A percentile compares a stretch with the other conserved stretches of the same genome.
phyloP scores from a whole-genome alignment of 1,140 invertebrate species.

The Tetraneura akinire region DNA sequence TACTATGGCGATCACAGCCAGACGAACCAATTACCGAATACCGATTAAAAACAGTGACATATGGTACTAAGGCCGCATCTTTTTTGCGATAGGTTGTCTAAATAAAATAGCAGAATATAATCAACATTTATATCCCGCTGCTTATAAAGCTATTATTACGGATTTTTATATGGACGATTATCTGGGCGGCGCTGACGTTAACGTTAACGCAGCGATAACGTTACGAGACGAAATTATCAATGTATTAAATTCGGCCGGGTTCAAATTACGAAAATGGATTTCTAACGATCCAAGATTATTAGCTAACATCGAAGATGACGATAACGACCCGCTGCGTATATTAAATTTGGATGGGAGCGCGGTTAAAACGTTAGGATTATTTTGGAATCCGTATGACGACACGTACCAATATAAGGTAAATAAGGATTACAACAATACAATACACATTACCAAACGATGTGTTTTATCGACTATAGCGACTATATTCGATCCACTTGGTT shows the following conservation, averaged over 20 bases:
- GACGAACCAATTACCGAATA: slow-evolving; percentile 56
- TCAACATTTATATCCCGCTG: slow-evolving; percentile 53
- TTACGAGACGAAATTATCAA: slow-evolving; percentile 54
- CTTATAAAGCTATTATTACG: slow-evolving; percentile 47
- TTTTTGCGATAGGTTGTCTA: slow-evolving; percentile 57
- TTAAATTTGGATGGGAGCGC: neutral
- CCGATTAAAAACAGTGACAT: slow-evolving; percentile 56
- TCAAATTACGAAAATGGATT: slow-evolving; percentile 19
- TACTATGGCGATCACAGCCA: slow-evolving; percentile 55
- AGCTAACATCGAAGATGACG: neutral
- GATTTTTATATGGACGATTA: slow-evolving; percentile 56
- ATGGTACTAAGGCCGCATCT: slow-evolving; percentile 56
- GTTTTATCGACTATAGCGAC: too few relatives aligned
- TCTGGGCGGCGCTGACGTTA: slow-evolving; percentile 51
- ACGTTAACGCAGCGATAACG: slow-evolving; percentile 53
- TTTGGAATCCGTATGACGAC: slow-evolving; percentile 12
- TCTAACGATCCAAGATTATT: neutral
- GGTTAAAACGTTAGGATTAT: slow-evolving; percentile 28
- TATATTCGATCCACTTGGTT: too few relatives aligned
- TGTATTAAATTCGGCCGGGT: slow-evolving; percentile 33
- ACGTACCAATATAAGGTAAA: slow-evolving; percentile 4
- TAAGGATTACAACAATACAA: neutral
- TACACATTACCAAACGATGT: neutral
- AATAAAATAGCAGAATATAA: slow-evolving; percentile 58
- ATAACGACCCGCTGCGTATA: neutral